Base-by-base conservation (phyloP, 2,888 invertebrate species). In the Synanthedon andrenaeformis region DNA sequence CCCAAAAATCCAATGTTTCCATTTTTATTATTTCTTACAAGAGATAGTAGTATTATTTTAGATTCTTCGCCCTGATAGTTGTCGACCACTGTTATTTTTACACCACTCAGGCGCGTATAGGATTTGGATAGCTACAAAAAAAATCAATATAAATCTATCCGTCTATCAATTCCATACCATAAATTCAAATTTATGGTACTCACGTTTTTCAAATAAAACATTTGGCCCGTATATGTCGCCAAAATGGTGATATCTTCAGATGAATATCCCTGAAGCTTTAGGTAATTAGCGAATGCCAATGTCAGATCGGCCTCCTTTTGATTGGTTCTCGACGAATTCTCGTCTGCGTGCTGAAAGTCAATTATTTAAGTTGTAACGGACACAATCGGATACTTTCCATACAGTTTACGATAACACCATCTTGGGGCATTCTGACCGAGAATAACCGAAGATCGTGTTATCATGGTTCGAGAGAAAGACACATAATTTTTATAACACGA, bases 61-160 rank as follows among this genome's bases (percentile, higher is more conserved):
- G 91, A 92, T 71, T 94, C 94, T 66, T 94, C 92, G 0, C 95
- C 95, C 82, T 95, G 95, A 67, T 91, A 95, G 69, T 93, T 94
- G 69, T 95, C 95, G 3, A 95, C 90, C 0, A 91, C 91, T 0
- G 91, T 89, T 3, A 94, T 90, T 60, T 89, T 85, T 2, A 93
- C 89, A n/a, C 88, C 79, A 23, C 75, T 57, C 23, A 90, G 70
- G 35, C 80, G 66, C 2, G 63, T 51, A 60, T 80, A 79, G 0
- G 63, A 62, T 1, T 52, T 50, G 2, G 77, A 70, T 71, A 80
- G 65, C 85, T 85, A 63, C n/a, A 69, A 74, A 35, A 53, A 52
- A 45, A n/a, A 53, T 3, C 35, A 10, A 35, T 35, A 10, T 35
- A 2, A 0, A 17, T 4, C 35, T 8, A 35, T 35, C 8, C 35